Percentiles rank a stretch among this genome's conserved stretches.
These are phyloP conservation scores for Callospermophilus lateralis DNA, from an alignment of 2,113 vertebrate species.

Conservation along the genomic window DNA sequence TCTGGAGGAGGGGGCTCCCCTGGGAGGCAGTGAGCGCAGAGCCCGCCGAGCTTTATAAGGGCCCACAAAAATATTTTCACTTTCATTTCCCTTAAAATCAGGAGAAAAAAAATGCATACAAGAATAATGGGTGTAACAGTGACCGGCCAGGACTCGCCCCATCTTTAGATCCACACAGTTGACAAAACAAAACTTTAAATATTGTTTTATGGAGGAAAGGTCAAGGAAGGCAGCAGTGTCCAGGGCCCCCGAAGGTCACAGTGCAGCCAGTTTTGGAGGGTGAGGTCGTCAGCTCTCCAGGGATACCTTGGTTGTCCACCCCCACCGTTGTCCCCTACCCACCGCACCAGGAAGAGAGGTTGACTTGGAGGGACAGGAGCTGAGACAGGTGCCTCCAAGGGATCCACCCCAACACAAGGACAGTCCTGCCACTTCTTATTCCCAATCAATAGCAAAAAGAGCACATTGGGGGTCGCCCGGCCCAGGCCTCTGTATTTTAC, in stretches of 20 bases:
- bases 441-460: neutral
- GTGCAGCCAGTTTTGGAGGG: rapidly evolving
- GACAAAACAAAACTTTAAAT: neutral
- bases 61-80: neutral
- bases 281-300: neutral
- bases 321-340: neutral
- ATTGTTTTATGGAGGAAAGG: neutral
- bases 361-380: neutral
- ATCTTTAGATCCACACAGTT: neutral
- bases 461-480: neutral
- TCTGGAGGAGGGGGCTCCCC: neutral
- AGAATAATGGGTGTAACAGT: neutral
- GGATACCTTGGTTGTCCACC: rapidly evolving
- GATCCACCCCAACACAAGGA: neutral
- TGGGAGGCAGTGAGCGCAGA: neutral
- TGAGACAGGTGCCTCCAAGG: neutral
- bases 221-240: too few relatives aligned
- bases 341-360: neutral
- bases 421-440: rapidly evolving
- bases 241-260: rapidly evolving
- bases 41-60: neutral
- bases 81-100: neutral
- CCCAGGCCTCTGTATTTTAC: neutral
- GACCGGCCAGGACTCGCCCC: neutral
- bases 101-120: neutral